Percentiles rank a stretch among this genome's conserved stretches.
Evolutionary conservation across 1,140 invertebrate species (phyloP).

Genomic region (Octopus bimaculoides): DNA sequence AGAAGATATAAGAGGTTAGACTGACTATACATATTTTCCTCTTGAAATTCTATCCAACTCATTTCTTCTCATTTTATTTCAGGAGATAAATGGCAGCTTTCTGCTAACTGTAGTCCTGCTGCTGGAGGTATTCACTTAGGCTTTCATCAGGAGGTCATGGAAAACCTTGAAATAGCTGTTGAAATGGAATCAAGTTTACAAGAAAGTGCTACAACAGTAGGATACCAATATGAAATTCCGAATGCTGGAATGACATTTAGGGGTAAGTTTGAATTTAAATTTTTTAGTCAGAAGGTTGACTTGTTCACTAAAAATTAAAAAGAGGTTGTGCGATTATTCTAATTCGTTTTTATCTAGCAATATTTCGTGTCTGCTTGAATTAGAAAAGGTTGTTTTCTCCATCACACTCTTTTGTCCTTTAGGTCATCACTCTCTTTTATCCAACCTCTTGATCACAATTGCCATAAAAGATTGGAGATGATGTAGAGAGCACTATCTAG

Average conservation of each 20-base stretch:
- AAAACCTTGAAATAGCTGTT: slow-evolving; percentile 75
- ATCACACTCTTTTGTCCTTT: not conserved
- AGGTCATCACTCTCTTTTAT: not conserved
- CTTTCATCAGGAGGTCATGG: slow-evolving; percentile 92
- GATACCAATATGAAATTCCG: slow-evolving; percentile 94
- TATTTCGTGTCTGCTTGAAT: no score
- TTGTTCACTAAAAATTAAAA: not conserved
- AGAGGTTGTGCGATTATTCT: not conserved
- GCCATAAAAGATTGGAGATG: no score
- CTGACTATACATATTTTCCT: not conserved
- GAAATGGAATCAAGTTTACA: slow-evolving; percentile 68
- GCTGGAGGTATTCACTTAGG: slow-evolving; percentile 81
- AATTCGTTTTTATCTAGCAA: no score
- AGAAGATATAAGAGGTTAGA: no score
- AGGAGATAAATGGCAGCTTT: slow-evolving; percentile 63
- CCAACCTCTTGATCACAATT: not conserved
- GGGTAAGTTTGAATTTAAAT: slow-evolving; percentile 63
- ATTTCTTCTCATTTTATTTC: slow-evolving; percentile 24
- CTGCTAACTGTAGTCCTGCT: slow-evolving; percentile 73
- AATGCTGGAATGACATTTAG: slow-evolving; percentile 91
- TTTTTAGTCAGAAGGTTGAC: not conserved
- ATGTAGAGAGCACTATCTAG: no score
- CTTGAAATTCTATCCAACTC: not conserved
- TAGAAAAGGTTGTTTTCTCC: not conserved
- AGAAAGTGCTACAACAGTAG: slow-evolving; percentile 89